Percentiles rank a stretch among this genome's conserved stretches.
phyloP scores from a whole-genome alignment of 2,888 invertebrate genomes.

The Pseudanteris insignis region DNA sequence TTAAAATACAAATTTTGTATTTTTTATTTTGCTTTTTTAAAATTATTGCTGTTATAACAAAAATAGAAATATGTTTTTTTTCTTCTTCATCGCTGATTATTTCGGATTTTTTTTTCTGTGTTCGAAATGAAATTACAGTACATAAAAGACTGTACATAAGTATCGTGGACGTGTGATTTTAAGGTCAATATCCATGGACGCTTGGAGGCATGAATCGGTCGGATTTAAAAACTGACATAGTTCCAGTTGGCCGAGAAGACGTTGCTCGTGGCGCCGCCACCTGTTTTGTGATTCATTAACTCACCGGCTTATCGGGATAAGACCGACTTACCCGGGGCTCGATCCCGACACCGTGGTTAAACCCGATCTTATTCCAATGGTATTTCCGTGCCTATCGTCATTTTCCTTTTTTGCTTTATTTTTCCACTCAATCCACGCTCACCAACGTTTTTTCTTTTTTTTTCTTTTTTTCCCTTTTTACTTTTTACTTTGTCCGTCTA shows the following conservation, averaged over 20 bases:
- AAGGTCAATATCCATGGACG: too few relatives aligned
- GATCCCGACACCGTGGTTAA: slow-evolving; percentile 66
- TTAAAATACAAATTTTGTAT: too few relatives aligned
- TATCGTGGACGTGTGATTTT: too few relatives aligned
- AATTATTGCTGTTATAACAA: too few relatives aligned
- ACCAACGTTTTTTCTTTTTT: slow-evolving; percentile 1
- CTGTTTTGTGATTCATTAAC: slow-evolving; percentile 68
- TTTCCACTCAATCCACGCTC: neutral
- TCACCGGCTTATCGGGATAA: slow-evolving; percentile 67
- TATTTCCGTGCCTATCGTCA: slow-evolving; percentile 57
- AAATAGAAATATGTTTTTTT: too few relatives aligned
- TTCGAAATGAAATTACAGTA: too few relatives aligned
- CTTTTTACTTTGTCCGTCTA: neutral
- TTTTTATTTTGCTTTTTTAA: too few relatives aligned
- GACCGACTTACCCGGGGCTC: slow-evolving; percentile 66
- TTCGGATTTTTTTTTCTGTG: too few relatives aligned
- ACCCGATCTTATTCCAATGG: slow-evolving; percentile 67
- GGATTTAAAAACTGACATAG: slow-evolving; percentile 41
- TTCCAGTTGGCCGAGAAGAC: slow-evolving; percentile 46
- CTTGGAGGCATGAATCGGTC: neutral
- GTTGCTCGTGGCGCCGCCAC: slow-evolving; percentile 62
- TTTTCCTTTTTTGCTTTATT: slow-evolving; percentile 49
- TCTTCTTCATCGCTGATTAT: too few relatives aligned
- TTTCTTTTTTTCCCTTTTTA: neutral
- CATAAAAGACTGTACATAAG: too few relatives aligned